Evolutionary conservation across 2,797 vertebrate species (phyloP).

Genomic region (Delichon dasypus): DNA sequence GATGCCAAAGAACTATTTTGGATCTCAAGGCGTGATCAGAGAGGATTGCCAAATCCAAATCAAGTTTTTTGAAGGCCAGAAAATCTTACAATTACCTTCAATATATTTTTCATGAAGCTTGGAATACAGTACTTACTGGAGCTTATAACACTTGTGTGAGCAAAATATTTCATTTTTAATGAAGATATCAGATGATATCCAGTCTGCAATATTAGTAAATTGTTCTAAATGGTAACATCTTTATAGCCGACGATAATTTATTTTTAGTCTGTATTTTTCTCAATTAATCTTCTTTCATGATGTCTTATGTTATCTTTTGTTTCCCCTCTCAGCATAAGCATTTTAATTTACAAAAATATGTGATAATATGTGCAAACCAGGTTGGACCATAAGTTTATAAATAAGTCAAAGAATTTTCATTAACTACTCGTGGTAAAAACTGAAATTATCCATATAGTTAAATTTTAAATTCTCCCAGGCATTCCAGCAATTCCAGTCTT

Average conservation of each 20-base stretch:
- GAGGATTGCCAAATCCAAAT: not conserved
- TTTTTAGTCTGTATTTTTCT: not conserved
- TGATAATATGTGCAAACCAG: not conserved
- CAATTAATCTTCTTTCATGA: not conserved
- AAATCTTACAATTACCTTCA: not conserved
- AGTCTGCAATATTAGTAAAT: not conserved
- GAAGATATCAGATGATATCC: not conserved
- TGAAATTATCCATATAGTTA: not conserved
- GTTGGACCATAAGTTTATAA: not conserved
- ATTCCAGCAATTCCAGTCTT: not conserved
- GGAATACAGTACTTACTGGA: accelerated
- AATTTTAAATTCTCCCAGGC: not conserved
- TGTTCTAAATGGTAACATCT: not conserved
- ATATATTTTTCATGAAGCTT: not conserved
- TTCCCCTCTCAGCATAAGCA: not conserved
- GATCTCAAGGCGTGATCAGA: not conserved
- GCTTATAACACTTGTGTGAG: not conserved
- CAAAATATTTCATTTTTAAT: not conserved
- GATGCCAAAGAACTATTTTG: not conserved
- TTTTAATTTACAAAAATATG: not conserved
- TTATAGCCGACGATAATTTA: not conserved
- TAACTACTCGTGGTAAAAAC: not conserved
- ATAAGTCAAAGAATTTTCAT: not conserved
- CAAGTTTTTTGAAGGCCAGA: not conserved
- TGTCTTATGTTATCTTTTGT: not conserved